Base-by-base conservation (phyloP, 2,797 vertebrate genomes). In the Mormyrus hasselquistii region DNA sequence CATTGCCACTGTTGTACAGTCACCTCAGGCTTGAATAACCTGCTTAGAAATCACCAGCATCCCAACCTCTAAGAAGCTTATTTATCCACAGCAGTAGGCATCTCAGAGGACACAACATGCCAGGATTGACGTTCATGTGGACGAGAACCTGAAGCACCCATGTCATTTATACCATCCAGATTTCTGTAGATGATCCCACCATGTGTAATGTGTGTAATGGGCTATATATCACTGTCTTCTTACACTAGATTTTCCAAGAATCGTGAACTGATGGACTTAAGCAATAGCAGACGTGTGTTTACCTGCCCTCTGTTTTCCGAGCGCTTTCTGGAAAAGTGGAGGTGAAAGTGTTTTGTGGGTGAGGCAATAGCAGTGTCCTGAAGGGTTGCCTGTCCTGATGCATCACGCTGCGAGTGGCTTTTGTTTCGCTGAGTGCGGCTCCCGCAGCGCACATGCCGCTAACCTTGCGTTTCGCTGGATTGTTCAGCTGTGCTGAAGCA, bases 361-460 rank as follows among this genome's bases (percentile, higher is more conserved):
- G 82, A 88, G 57, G 57, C 57, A 69, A 88, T 50, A 88, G 79
- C 88, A 50, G 44, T 52, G 22, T 86, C 41, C 38, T 34, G 73
- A n/a, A 87, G 87, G 83, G 16, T 38, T 89, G 88, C 87, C 89
- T 79, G 89, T 86, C 52, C 86, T 44, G 73, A 86, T 86, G 86
- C 62, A 59, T 50, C 88, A 89, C 25, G 82, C 88, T 91, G 88
- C 62, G 88, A 49, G 57, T 88, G 79, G 88, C 65, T 53, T 86
- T 79, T 82, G 88, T 90, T 88, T 69, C 47, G 52, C 53, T 86
- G 59, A 52, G 29, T 65, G 87, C 89, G 14, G 47, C 88, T 53
- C 83, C 41, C 25, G 38, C 62, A 53, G 84, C 22, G 10, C 83
- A 83, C 44, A n/a, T 59, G 62, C 47, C 47, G n/a, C 49, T 57